Base-by-base conservation (phyloP, 1,140 invertebrate species). In the Fopius arisanus region DNA sequence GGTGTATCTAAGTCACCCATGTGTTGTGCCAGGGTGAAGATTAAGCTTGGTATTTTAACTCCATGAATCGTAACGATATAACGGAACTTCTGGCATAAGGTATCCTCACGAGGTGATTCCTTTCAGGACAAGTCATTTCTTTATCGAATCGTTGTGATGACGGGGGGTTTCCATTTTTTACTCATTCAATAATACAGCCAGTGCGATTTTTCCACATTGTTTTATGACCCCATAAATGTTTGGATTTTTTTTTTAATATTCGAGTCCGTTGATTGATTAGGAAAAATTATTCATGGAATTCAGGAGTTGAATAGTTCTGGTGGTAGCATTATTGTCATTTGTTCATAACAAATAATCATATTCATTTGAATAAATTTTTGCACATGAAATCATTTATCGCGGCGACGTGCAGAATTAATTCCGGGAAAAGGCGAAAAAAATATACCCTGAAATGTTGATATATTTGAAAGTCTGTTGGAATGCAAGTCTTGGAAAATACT, bases 31-130 rank as follows among this genome's bases (percentile, higher is more conserved):
- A n/a, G 19, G 23, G 54, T 28, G 23, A 23, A 28, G 54, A 59
- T 59, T 29, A 65, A 16, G 28, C 3, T 65, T 6, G 29, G 28
- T 33, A 65, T 65, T 65, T 65, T 65, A n/a, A 65, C 28, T 62
- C 29, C 7, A 65, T 65, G 26, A 65, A 65, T 65, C n/a, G 62
- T 33, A 65, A 19, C 23, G n/a, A 65, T 65, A 33, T 65, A 65
- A 65, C 28, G 29, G 62, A 26, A 65, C 28, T 3, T 6, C 16
- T n/a, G 16, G 29, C 28, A 59, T 59, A 9, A 26, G 54, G 21
- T 59, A 59, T 19, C 21, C 14, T 28, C 23, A 51, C 1, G n/a
- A 4, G 19, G 26, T 59, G 3, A 26, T 28, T 59, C n/a, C 16
- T 19, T 10, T 37, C 29, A 33, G 9, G 29, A 65, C 62, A 14